These are phyloP conservation scores for Melanotaenia pygmaea DNA, from an alignment of 2,797 vertebrate species.

Conservation along the genomic window DNA sequence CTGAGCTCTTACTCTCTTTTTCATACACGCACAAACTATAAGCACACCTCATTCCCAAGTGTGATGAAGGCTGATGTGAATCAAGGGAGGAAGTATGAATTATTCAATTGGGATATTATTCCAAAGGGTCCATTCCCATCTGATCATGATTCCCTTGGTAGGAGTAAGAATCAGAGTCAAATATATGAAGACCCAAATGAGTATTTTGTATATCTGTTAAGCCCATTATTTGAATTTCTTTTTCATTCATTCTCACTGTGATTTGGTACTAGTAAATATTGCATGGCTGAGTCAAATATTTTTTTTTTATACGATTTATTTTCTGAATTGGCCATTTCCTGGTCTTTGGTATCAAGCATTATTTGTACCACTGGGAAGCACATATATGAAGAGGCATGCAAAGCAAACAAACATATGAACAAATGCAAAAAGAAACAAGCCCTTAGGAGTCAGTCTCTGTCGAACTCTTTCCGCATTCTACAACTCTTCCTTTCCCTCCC, in stretches of 20 bases:
- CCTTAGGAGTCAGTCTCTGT: constrained; percentile 61
- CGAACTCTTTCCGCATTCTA: constrained; percentile 62
- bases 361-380: constrained; percentile 42
- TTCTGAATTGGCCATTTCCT: constrained; percentile 39
- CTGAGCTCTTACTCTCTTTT: constrained; percentile 46
- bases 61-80: constrained; percentile 59
- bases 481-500: constrained; percentile 65
- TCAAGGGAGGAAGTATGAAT: constrained; percentile 76
- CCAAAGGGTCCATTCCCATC: constrained; percentile 71
- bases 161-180: constrained; percentile 38
- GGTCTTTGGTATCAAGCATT: constrained; percentile 49
- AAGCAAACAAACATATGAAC: constrained; percentile 66
- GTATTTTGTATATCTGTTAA: constrained; percentile 28
- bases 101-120: constrained; percentile 80
- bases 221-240: constrained; percentile 31
- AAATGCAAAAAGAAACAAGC: constrained; percentile 61
- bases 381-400: constrained; percentile 55
- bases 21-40: constrained; percentile 67
- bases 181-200: constrained; percentile 47
- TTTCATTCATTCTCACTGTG: constrained; percentile 24
- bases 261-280: constrained; percentile 55
- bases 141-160: constrained; percentile 63
- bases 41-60: constrained; percentile 76
- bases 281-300: constrained; percentile 42
- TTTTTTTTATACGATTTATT: constrained; percentile 43